A percentile compares a stretch with the other conserved stretches of the same genome.
Evolutionary conservation across 1,140 invertebrate species (phyloP).

Genomic region (Adelges cooleyi): DNA sequence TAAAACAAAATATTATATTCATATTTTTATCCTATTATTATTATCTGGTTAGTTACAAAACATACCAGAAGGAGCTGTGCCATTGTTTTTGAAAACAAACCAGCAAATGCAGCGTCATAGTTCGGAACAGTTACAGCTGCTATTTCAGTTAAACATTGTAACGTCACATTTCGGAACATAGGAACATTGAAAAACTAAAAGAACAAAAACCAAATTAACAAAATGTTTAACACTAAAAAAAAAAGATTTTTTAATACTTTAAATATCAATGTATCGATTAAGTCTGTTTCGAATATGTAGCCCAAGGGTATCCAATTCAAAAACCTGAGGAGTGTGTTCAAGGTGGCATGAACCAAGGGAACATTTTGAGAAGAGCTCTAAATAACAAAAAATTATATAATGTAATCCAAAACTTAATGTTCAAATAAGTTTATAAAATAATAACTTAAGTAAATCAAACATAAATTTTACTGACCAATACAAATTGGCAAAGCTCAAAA

Average conservation of each 20-base stretch:
- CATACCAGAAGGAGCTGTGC: slow-evolving; percentile 63
- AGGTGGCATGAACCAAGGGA: slow-evolving; percentile 79
- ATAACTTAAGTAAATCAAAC: background rate
- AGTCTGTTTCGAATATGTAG: slow-evolving; percentile 98
- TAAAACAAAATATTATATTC: slow-evolving; percentile 36
- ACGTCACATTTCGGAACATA: slow-evolving; percentile 94
- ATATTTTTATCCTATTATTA: background rate
- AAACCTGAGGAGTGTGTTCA: slow-evolving; percentile 93
- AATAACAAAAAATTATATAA: background rate
- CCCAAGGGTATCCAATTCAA: slow-evolving; percentile 99
- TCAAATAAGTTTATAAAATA: background rate
- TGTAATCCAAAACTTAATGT: too few relatives aligned
- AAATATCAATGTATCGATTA: slow-evolving; percentile 87
- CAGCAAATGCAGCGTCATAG: slow-evolving; percentile 86
- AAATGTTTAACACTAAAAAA: slow-evolving; percentile 13
- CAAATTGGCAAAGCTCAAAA: slow-evolving; percentile 94
- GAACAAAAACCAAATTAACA: slow-evolving; percentile 52
- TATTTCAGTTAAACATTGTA: slow-evolving; percentile 98
- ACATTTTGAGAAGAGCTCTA: slow-evolving; percentile 94
- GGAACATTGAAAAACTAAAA: slow-evolving; percentile 92
- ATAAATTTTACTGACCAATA: slow-evolving; percentile 51
- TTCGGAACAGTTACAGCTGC: slow-evolving; percentile 74
- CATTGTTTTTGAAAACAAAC: slow-evolving; percentile 83
- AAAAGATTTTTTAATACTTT: slow-evolving; percentile 48
- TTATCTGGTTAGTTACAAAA: background rate